phyloP scores from a whole-genome alignment of 2,797 vertebrate genomes.

The Sebastes wilsoni region DNA sequence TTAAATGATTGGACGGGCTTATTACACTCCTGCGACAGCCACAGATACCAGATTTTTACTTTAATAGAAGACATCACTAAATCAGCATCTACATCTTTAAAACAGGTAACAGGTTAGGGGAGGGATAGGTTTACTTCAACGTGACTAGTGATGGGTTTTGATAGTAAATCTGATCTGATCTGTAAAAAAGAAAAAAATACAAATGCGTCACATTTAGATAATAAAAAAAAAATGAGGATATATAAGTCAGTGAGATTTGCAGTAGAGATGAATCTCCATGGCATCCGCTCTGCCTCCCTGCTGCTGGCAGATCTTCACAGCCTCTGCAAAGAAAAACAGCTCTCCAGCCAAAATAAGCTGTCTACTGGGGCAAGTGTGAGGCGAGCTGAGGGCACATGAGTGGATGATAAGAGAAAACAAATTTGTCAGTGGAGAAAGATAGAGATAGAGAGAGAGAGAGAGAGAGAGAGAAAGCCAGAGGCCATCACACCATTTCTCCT shows the following conservation, averaged over 20 bases:
- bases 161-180: background rate
- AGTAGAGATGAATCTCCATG: background rate
- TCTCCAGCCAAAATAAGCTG: slow-evolving; percentile 51
- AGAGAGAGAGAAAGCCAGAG: background rate
- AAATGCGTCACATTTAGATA: background rate
- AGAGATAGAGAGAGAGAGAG: background rate
- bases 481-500: background rate
- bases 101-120: background rate
- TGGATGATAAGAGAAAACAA: slow-evolving; percentile 30
- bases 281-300: slow-evolving; percentile 25
- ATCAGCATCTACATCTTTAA: background rate
- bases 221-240: background rate
- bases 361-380: slow-evolving; percentile 16
- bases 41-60: background rate
- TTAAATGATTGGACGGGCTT: too few relatives aligned
- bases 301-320: slow-evolving; percentile 24
- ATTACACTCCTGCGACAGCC: too few relatives aligned
- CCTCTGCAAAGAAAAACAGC: slow-evolving; percentile 11
- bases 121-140: background rate
- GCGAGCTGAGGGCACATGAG: slow-evolving; percentile 11
- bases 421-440: background rate
- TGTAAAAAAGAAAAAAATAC: background rate
- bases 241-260: background rate
- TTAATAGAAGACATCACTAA: background rate
- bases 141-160: background rate